phyloP scores from a whole-genome alignment of 92 coral and sea anemone genomes.

The Zoanthus sociatus region DNA sequence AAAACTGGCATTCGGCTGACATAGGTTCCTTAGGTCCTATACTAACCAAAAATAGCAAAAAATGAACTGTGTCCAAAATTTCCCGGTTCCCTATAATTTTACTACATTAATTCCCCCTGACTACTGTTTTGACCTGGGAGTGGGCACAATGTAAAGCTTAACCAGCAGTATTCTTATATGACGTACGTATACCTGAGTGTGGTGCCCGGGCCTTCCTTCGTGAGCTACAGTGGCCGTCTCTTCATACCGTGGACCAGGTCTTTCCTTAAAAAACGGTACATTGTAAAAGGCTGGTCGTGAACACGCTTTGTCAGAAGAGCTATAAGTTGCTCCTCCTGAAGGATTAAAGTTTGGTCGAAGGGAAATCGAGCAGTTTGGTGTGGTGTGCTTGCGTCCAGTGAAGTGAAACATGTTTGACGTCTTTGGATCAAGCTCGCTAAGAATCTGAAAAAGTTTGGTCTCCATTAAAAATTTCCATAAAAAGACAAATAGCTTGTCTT shows the following conservation, averaged over 20 bases:
- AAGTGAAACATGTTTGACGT: constrained; percentile 86
- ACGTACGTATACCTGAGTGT: constrained; percentile 83
- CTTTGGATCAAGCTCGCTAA: constrained; percentile 86
- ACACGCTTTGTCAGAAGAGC: constrained; percentile 50
- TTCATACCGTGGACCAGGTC: constrained; percentile 76
- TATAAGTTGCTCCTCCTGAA: constrained; percentile 75
- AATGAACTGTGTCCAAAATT: too few species aligned
- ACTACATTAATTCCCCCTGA: too few species aligned
- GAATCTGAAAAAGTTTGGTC: constrained; percentile 55
- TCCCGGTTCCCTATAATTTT: too few species aligned
- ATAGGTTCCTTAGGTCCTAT: too few species aligned
- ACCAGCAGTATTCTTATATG: neutral
- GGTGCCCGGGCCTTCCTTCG: constrained; percentile 98
- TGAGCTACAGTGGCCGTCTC: constrained; percentile 81
- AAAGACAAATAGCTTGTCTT: neutral
- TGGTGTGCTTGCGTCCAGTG: constrained; percentile 84
- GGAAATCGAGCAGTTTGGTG: constrained; percentile 88
- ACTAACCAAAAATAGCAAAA: too few species aligned
- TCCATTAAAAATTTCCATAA: neutral
- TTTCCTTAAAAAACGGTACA: constrained; percentile 79
- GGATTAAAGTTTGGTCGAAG: constrained; percentile 87
- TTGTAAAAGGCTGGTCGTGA: constrained; percentile 61
- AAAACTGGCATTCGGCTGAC: too few species aligned
- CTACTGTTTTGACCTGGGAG: too few species aligned
- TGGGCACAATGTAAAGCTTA: too few species aligned